These are phyloP conservation scores for Alligator mississippiensis DNA, from an alignment of 2,113 vertebrate genomes.

Conservation along the genomic window DNA sequence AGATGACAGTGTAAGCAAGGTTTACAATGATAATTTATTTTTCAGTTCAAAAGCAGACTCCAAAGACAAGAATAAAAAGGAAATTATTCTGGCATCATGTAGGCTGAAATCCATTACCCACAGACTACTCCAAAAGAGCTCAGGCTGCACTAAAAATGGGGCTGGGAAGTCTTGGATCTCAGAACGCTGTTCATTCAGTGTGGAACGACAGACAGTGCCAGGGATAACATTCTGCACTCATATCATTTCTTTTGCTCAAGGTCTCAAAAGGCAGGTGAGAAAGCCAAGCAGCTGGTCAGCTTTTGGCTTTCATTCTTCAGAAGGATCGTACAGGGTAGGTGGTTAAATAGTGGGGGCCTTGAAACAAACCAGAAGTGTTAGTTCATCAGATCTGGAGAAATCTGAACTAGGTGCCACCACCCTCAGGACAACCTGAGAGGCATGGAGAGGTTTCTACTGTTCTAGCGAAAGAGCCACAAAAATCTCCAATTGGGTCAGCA, in stretches of 20 bases:
- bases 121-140: constrained; percentile 17
- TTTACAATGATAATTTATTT: constrained; percentile 51
- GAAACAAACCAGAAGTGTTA: rapidly evolving
- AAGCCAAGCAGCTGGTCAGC: constrained; percentile 12
- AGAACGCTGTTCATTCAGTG: constrained; percentile 30
- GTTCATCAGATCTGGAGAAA: not conserved
- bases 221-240: constrained; percentile 36
- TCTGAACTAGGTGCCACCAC: not conserved
- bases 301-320: not conserved
- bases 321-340: not conserved
- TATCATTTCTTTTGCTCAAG: constrained; percentile 13
- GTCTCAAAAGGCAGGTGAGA: constrained; percentile 47
- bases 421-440: not conserved
- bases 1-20: constrained; percentile 40
- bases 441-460: not conserved
- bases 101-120: constrained; percentile 41
- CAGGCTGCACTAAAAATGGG: not conserved
- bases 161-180: constrained; percentile 29
- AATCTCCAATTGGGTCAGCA: not conserved
- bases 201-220: constrained; percentile 32
- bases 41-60: constrained; percentile 37
- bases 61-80: constrained; percentile 13
- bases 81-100: constrained; percentile 21
- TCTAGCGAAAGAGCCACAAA: not conserved
- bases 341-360: not conserved